phyloP scores from a whole-genome alignment of 2,888 invertebrate genomes.

The Erebia palarica region DNA sequence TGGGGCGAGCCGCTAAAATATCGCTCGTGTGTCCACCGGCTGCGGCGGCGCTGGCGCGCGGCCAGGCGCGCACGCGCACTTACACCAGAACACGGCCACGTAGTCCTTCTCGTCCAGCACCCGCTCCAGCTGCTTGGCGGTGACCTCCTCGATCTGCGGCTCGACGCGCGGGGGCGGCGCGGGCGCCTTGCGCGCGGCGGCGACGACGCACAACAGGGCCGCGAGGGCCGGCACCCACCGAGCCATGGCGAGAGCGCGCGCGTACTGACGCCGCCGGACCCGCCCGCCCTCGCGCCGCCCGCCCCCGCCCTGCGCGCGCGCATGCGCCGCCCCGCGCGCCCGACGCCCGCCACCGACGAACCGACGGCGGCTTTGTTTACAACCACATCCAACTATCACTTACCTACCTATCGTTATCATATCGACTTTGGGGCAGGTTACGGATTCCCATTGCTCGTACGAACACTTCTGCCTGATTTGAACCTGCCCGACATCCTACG shows the following conservation, averaged over 20 bases:
- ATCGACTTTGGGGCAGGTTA: constrained; percentile 25
- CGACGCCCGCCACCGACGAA: constrained; percentile 50
- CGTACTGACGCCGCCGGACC: constrained; percentile 67
- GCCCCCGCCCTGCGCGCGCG: constrained; percentile 51
- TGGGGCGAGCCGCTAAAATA: constrained; percentile 62
- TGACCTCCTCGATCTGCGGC: constrained; percentile 96
- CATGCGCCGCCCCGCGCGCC: constrained; percentile 45
- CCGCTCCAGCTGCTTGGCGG: constrained; percentile 95
- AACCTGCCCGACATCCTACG: too few relatives aligned
- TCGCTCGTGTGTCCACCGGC: constrained; percentile 50
- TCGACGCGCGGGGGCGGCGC: constrained; percentile 72
- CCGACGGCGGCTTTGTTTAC: constrained; percentile 41
- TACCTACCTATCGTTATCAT: constrained; percentile 14
- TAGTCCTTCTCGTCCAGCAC: constrained; percentile 95
- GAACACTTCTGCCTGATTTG: too few relatives aligned
- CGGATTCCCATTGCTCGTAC: neutral
- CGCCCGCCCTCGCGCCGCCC: constrained; percentile 48
- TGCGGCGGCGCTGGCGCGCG: constrained; percentile 40
- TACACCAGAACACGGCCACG: constrained; percentile 98
- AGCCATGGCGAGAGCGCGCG: constrained; percentile 80
- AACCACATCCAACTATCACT: constrained; percentile 23
- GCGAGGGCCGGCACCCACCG: constrained; percentile 77
- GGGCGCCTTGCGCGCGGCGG: constrained; percentile 73
- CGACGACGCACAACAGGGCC: constrained; percentile 80
- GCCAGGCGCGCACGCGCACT: constrained; percentile 80